Percentiles rank a stretch among this genome's conserved stretches.
Evolutionary conservation across 92 coral and sea anemone genomes (phyloP).

Genomic region (Epizoanthus rinbou): DNA sequence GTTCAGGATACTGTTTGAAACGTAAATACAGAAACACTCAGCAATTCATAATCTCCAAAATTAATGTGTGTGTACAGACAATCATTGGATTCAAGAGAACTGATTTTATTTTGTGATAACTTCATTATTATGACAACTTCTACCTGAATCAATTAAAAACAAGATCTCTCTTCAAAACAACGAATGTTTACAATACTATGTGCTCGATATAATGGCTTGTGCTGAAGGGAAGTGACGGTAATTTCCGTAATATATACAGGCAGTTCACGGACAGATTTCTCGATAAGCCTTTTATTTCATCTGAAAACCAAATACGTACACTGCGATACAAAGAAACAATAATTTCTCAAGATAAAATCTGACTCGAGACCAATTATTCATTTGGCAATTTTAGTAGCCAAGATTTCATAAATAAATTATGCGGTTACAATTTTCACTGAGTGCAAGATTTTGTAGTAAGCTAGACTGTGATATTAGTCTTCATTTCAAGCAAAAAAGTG

Average conservation of each 20-base stretch:
- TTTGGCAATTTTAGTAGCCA: constrained; percentile 23
- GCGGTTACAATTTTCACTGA: not conserved
- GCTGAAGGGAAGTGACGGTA: too few species aligned
- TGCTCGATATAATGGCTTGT: too few species aligned
- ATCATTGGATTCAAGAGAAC: not conserved
- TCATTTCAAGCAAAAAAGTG: too few species aligned
- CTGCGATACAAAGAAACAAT: not conserved
- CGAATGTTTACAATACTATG: not conserved
- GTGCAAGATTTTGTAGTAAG: not conserved
- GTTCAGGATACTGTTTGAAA: too few species aligned
- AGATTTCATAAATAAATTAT: constrained; percentile 28
- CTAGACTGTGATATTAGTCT: constrained; percentile 4
- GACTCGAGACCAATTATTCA: constrained; percentile 15
- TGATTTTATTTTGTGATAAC: not conserved
- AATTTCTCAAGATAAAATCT: constrained; percentile 6
- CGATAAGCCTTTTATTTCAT: not conserved
- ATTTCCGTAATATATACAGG: too few species aligned
- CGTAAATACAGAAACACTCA: too few species aligned
- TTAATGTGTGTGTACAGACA: not conserved
- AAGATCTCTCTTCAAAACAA: constrained; percentile 1
- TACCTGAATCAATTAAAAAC: not conserved
- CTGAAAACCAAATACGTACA: not conserved
- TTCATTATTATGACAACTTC: not conserved
- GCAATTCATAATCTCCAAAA: too few species aligned
- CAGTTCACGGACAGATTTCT: not conserved